phyloP scores from a whole-genome alignment of 37 sponge, comb jelly and placozoan species.

The Eunapius fragilis region DNA sequence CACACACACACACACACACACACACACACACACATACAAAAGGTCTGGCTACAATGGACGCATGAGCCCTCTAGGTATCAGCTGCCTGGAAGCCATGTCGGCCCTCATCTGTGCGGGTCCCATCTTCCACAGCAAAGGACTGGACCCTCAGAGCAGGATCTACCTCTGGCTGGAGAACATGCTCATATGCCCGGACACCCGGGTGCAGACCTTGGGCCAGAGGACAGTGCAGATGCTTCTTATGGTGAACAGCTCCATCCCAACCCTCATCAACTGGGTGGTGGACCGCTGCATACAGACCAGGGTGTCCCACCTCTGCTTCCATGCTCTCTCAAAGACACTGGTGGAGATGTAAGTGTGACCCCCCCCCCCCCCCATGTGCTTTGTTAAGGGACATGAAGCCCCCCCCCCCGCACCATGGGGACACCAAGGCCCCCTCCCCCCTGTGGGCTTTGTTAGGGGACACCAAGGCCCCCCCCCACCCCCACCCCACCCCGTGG shows the following conservation, averaged over 20 bases:
- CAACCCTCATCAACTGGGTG: conserved; percentile 82
- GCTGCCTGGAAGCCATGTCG: conserved; percentile 81
- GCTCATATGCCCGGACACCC: conserved; percentile 59
- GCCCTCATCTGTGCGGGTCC: conserved; percentile 90
- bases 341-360: conserved; percentile 61
- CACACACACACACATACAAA: neutral
- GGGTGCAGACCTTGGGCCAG: conserved; percentile 75
- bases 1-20: neutral
- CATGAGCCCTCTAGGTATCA: conserved; percentile 19
- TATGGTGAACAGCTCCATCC: conserved; percentile 53
- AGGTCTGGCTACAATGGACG: conserved; percentile 12
- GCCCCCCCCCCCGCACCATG: too few relatives aligned
- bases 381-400: too few relatives aligned
- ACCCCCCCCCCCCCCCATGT: too few relatives aligned
- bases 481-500: too few relatives aligned
- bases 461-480: too few relatives aligned
- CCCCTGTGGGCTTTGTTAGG: too few relatives aligned
- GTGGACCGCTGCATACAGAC: conserved; percentile 74
- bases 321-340: conserved; percentile 80
- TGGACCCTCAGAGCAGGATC: conserved; percentile 66
- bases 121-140: conserved; percentile 71
- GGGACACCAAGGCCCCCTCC: too few relatives aligned
- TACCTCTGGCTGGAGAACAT: conserved; percentile 87
- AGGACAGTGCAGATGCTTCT: conserved; percentile 82
- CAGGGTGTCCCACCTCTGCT: conserved; percentile 61